Conservation (phyloP, 2,888 invertebrate genomes). For the Lordiphosa fenestrarum region DNA sequence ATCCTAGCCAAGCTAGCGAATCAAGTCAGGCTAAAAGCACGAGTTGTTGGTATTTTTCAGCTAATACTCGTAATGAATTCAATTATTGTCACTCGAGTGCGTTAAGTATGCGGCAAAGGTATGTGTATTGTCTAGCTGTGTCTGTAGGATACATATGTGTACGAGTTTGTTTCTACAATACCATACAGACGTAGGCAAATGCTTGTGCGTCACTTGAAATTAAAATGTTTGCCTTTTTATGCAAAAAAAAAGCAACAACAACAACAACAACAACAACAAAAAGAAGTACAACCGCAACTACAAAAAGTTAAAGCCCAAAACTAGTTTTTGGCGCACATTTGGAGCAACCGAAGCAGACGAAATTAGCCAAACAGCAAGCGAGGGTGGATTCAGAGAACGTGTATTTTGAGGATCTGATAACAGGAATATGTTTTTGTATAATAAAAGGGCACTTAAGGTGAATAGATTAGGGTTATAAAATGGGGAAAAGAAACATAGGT, state of each 20-base stretch:
- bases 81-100: slow-evolving; percentile 73
- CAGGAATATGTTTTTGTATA: too few species aligned
- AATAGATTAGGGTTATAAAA: too few species aligned
- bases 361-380: slow-evolving; percentile 12
- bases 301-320: slow-evolving; percentile 31
- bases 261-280: slow-evolving; percentile 28
- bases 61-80: slow-evolving; percentile 62
- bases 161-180: slow-evolving; percentile 16
- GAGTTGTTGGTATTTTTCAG: slow-evolving; percentile 8
- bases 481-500: too few species aligned
- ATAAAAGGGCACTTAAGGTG: too few species aligned
- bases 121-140: slow-evolving; percentile 35
- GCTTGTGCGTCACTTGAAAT: slow-evolving; percentile 66
- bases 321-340: slow-evolving; percentile 30
- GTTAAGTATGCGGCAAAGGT: slow-evolving; percentile 71
- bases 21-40: slow-evolving; percentile 12
- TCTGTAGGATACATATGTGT: slow-evolving; percentile 48
- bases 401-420: neutral
- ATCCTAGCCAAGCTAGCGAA: slow-evolving; percentile 57
- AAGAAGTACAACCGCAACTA: slow-evolving; percentile 19
- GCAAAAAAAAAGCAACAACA: slow-evolving; percentile 29
- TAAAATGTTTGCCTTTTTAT: slow-evolving; percentile 46
- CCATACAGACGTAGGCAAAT: slow-evolving; percentile 45
- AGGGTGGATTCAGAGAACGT: neutral
- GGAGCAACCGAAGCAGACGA: slow-evolving; percentile 1